A percentile compares a stretch with the other conserved stretches of the same genome.
These are phyloP conservation scores for Doryteuthis pealeii DNA, from an alignment of 1,140 invertebrate species.

Conservation along the genomic window DNA sequence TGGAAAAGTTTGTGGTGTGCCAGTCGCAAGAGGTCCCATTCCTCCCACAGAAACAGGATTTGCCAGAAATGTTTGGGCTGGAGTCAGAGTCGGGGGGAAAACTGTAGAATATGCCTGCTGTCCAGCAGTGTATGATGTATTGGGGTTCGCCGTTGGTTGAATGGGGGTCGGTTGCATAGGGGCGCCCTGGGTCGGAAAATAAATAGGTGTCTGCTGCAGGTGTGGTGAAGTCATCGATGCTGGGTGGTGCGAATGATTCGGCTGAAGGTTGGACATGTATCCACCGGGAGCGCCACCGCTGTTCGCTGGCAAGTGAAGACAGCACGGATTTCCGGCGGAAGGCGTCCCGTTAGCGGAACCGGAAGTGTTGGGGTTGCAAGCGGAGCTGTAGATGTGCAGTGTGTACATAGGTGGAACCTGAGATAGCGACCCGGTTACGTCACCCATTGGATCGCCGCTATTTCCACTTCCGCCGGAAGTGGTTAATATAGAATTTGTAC, in stretches of 20 bases:
- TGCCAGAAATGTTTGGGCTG: not conserved
- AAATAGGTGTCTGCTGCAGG: not conserved
- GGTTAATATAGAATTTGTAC: not conserved
- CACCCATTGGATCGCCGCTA: not conserved
- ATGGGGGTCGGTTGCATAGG: not conserved
- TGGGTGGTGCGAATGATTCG: not conserved
- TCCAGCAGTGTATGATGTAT: not conserved
- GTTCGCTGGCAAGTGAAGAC: not conserved
- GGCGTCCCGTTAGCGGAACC: not conserved
- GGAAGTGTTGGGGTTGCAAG: not conserved
- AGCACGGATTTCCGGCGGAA: not conserved
- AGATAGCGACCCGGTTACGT: not conserved
- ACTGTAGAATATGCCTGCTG: not conserved
- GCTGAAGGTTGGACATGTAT: not conserved
- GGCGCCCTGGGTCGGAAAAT: not conserved
- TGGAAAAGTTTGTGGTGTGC: not conserved
- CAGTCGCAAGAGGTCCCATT: not conserved
- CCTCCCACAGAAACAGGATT: not conserved
- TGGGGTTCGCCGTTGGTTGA: not conserved
- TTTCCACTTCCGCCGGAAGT: not conserved
- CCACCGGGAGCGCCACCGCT: not conserved
- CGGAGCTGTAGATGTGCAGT: not conserved
- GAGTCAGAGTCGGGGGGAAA: not conserved
- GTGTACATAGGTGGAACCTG: conserved; percentile 2
- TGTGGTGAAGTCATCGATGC: not conserved